Base-by-base conservation (phyloP, 2,113 vertebrate genomes). In the Cavia aperea region DNA sequence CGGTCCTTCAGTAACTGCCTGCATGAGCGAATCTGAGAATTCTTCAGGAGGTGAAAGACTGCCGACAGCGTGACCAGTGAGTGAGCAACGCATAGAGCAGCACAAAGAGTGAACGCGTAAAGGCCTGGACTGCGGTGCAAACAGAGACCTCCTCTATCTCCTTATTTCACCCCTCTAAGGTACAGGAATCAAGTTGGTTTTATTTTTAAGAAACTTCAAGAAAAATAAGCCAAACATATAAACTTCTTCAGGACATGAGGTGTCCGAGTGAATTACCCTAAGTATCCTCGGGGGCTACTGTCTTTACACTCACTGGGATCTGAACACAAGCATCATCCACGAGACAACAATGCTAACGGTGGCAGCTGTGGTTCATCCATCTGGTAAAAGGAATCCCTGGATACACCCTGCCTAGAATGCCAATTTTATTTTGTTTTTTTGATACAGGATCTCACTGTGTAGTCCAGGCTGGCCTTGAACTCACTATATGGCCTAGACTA, bases 141-240 rank as follows among this genome's bases (percentile, higher is more conserved):
- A 73, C 24, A 39, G 31, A 5, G 15, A 33, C n/a, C 36, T 63
- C 26, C 5, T 5, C 31, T 0, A 14, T 62, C 77, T 43, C 39
- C 49, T n/a, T 10, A 10, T 8, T 13, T 75, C 86, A 68, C 3
- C 14, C 65, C 31, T 23, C 18, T 13, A 51, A 87, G 51, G 29
- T 6, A 12, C 16, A 83, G 86, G 39, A 31, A 65, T 58, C 56
- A 19, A 13, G 72, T 4, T 16, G 56, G 29, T 60, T 88, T 83
- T 78, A 9, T 51, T 86, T 91, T 79, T 39, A 95, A 90, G 51
- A 88, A 96, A 60, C n/a, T 79, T 75, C 58, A 56, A 73, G 63
- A 54, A 91, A 89, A 88, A 24, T 26, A 75, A 43, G 26, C 39
- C 72, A 92, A 87, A 63, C 65, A 39, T 58, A 65, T 46, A 90